phyloP scores from a whole-genome alignment of 2,113 vertebrate genomes.

The Oceanodroma tethys region DNA sequence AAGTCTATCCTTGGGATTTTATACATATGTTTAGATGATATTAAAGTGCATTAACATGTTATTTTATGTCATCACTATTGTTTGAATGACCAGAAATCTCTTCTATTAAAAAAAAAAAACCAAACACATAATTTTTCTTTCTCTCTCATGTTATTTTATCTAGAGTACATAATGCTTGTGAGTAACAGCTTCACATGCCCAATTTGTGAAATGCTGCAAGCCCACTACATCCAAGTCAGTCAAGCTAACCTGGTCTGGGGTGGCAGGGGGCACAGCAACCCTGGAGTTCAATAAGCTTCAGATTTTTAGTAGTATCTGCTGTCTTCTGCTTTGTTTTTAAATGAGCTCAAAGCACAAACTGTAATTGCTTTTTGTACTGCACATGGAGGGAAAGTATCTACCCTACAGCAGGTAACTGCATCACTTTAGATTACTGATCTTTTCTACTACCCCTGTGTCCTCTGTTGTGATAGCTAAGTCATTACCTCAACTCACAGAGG shows the following conservation, averaged over 20 bases:
- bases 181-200: background rate
- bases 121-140: background rate
- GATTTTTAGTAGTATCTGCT: background rate
- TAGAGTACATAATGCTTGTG: background rate
- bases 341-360: background rate
- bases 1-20: background rate
- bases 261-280: background rate
- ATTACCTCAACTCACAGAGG: background rate
- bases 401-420: background rate
- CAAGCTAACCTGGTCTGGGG: background rate
- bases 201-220: background rate
- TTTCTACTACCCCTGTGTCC: background rate
- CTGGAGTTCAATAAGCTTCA: background rate
- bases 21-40: background rate
- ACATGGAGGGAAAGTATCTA: background rate
- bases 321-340: constrained; percentile 24
- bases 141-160: background rate
- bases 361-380: background rate
- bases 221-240: background rate
- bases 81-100: background rate
- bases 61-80: background rate
- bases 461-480: background rate
- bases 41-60: background rate
- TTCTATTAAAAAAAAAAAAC: background rate
- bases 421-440: background rate